Evolutionary conservation across 2,113 vertebrate species (phyloP), one percentile per base, ranked within the genome.

Genomic region (Blennius ocellaris): DNA sequence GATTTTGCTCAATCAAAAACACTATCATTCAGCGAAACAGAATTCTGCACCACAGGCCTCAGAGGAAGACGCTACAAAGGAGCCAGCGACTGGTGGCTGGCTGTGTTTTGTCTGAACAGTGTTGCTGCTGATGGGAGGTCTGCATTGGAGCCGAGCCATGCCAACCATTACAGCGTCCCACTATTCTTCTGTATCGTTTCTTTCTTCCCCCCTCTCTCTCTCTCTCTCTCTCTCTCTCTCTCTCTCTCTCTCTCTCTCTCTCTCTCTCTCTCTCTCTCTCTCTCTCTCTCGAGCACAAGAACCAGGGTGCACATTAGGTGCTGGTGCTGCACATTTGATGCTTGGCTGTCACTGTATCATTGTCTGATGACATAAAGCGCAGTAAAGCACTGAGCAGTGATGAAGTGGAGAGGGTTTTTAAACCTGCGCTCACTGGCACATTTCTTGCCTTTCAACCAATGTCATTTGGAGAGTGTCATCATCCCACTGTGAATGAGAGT

Each of bases 331-430:
- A 90, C 76, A 88, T 88, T 73, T 89, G 85, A 89, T 81, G 80
- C 85, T 85, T 81, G 77, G 86, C 85, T 90, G 88, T 87, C 82
- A 79, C 76, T 70, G 89, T 56, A 82, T 90, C 86, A 86, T 86
- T 89, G 83, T 88, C 81, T 87, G 68, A 78, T 86, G 88, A 89
- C 88, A 91, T 89, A 86, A 88, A 89, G 78, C 73, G 54, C 89
- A 86, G 80, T 78, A 82, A 89, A 87, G 86, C 85, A 85, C 78
- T 75, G 82, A 83, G 77, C 81, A 81, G 76, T 87, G 84, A 84
- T 86, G 85, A 81, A 86, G 83, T 84, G 79, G 77, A 83, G 76
- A 81, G 81, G 76, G n/a, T n/a, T 82, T 89, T 89, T 85, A 88
- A 90, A 86, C 81, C 86, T 84, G 81, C 40, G 71, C 76, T 89